Evolutionary conservation across 1,140 invertebrate species (phyloP).

Genomic region (Drosophila trapezifrons): DNA sequence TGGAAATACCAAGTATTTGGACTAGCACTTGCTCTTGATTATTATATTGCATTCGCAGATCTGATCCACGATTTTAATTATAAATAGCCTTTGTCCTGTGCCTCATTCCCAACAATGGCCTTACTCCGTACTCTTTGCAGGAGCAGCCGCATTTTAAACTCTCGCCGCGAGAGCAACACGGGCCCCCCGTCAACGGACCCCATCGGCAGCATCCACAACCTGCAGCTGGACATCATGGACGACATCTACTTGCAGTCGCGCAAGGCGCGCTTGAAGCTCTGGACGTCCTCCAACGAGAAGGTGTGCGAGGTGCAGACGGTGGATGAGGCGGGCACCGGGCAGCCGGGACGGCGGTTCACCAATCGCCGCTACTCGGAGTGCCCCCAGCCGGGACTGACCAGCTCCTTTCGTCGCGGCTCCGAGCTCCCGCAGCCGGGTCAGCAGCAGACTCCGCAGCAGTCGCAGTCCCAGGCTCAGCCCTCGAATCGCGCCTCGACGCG

Average conservation of each 20-base stretch:
- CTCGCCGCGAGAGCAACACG: slow-evolving; percentile 79
- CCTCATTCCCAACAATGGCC: too few relatives aligned
- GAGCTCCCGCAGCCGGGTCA: slow-evolving; percentile 86
- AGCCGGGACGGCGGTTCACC: slow-evolving; percentile 86
- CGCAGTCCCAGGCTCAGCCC: slow-evolving; percentile 76
- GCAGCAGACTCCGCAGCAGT: slow-evolving; percentile 74
- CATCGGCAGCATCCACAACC: slow-evolving; percentile 91
- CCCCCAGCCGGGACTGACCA: slow-evolving; percentile 84
- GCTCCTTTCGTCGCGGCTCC: slow-evolving; percentile 87
- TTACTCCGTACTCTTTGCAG: slow-evolving; percentile 38
- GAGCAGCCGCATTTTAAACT: slow-evolving; percentile 72
- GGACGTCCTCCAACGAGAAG: slow-evolving; percentile 91
- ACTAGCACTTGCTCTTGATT: background rate
- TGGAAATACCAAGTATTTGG: background rate
- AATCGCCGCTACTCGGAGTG: slow-evolving; percentile 90
- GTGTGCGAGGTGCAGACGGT: slow-evolving; percentile 92
- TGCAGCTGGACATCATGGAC: slow-evolving; percentile 94
- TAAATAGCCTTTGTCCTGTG: background rate
- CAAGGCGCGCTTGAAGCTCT: slow-evolving; percentile 91
- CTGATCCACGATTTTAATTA: background rate
- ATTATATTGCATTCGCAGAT: too few relatives aligned
- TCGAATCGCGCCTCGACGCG: slow-evolving; percentile 57
- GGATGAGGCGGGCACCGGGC: slow-evolving; percentile 87
- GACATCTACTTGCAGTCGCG: slow-evolving; percentile 91
- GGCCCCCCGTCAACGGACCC: slow-evolving; percentile 89